Conservation (phyloP, 92 coral and sea anemone genomes). For the Plumapathes pennacea region DNA sequence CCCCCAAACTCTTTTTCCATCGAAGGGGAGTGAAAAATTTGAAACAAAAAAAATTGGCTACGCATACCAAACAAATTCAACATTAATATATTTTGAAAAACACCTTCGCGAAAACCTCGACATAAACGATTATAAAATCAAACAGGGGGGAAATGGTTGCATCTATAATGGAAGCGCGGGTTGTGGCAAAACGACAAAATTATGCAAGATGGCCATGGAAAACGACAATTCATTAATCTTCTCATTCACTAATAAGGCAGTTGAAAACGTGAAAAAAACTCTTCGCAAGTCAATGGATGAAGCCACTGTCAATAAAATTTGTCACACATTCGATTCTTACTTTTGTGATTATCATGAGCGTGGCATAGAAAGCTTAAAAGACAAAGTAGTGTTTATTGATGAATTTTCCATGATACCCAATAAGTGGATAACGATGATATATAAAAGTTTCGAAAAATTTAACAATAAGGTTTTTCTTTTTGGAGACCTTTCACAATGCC, state of each 20-base stretch:
- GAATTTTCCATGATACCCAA: conserved; percentile 37
- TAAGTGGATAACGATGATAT: conserved; percentile 30
- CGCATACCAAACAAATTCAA: background rate
- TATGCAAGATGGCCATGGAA: conserved; percentile 3
- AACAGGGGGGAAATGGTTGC: background rate
- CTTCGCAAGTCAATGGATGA: background rate
- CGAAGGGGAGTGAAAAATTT: background rate
- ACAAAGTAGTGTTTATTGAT: conserved; percentile 5
- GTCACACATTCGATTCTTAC: conserved; percentile 10
- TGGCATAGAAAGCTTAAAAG: background rate
- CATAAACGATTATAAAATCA: background rate
- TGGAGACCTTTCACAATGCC: conserved; percentile 44
- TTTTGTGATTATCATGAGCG: conserved; percentile 1
- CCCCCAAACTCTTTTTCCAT: conserved; percentile 2
- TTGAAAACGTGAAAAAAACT: background rate
- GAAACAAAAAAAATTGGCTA: conserved; percentile 1
- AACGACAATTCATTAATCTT: background rate
- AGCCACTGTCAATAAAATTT: background rate
- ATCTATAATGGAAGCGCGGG: conserved; percentile 28
- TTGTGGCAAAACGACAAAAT: conserved; percentile 10
- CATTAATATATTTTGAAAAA: conserved; percentile 16
- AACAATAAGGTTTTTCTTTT: conserved; percentile 7
- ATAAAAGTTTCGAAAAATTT: background rate
- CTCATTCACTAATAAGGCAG: conserved; percentile 11
- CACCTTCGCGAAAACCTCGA: conserved; percentile 17